Base-by-base conservation (phyloP, 2,113 vertebrate species). In the Andinoacara biseriatus region DNA sequence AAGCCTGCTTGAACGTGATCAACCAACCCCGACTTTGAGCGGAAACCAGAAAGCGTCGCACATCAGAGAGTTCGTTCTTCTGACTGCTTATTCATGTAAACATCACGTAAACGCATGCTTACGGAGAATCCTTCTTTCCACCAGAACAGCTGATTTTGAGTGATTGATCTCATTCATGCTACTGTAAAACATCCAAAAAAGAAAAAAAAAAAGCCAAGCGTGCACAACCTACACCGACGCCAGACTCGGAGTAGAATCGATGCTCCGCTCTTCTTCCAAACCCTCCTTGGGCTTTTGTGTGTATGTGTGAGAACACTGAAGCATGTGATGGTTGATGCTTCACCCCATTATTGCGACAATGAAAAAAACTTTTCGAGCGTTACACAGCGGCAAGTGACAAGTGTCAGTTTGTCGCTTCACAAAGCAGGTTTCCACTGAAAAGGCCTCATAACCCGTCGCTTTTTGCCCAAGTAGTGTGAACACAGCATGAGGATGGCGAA, bases 261-360 rank as follows among this genome's bases (percentile, higher is more conserved):
- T 52, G 46, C 46, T 49, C 15, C 17, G 6, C 65, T 0, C 11
- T 0, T 24, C 40, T 69, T 0, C 29, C 43, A 17, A 0, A 31
- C 0, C 65, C 11, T 69, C 65, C 0, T 40, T 20, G 10, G 10
- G 43, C 24, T 31, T 11, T 52, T 72, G 43, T 13, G 65, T n/a
- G 4, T 31, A 31, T n/a, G 52, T 54, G 24, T 31, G 26, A 20
- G 67, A 72, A 54, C 67, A 54, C 67, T 3, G 26, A 72, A 31
- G 67, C 46, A 31, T 54, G 18, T 54, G 46, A 72, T 52, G 24
- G 67, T 54, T 54, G 67, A 54, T 54, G 67, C 67, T 72, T 72
- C 26, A 52, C 17, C 0, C 46, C 0, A 52, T 72, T 52, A 54
- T 54, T 31, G 67, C 67, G 13, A 18, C 40, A 54, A 14, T 54